Conservation (phyloP, 2,113 vertebrate species). For the Zootoca vivipara region DNA sequence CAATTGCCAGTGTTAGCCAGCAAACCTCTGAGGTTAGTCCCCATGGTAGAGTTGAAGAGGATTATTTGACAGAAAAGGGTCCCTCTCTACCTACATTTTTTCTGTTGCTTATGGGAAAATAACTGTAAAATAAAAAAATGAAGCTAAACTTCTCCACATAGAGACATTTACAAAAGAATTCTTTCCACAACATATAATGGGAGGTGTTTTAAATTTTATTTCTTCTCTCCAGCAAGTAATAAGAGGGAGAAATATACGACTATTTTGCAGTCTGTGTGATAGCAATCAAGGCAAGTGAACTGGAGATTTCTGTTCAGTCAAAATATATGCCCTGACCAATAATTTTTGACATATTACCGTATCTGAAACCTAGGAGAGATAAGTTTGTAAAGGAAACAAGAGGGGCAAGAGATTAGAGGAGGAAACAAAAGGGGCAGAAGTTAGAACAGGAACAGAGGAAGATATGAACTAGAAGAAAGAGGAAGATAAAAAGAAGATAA, state of each 20-base stretch:
- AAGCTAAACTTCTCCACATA: not conserved
- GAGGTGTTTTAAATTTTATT: not conserved
- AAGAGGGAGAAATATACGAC: too few species aligned
- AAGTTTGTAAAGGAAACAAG: not conserved
- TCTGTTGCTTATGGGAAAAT: not conserved
- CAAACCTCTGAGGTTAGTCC: not conserved
- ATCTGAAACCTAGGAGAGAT: not conserved
- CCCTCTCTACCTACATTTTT: not conserved
- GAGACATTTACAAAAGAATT: not conserved
- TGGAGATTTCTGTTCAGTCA: not conserved
- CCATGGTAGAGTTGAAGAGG: not conserved
- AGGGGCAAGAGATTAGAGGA: not conserved
- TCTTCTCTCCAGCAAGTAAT: not conserved
- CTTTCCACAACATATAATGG: not conserved
- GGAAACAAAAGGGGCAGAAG: not conserved
- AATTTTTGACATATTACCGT: not conserved
- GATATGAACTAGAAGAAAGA: not conserved
- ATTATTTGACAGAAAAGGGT: not conserved
- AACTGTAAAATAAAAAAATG: not conserved
- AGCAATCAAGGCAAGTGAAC: not conserved
- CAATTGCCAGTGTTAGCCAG: not conserved
- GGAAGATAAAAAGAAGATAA: not conserved
- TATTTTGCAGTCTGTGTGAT: not conserved
- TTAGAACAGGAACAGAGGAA: not conserved
- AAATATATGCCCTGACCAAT: not conserved